Conservation (phyloP, 1,140 invertebrate species). For the Drosophila tsacasi region DNA sequence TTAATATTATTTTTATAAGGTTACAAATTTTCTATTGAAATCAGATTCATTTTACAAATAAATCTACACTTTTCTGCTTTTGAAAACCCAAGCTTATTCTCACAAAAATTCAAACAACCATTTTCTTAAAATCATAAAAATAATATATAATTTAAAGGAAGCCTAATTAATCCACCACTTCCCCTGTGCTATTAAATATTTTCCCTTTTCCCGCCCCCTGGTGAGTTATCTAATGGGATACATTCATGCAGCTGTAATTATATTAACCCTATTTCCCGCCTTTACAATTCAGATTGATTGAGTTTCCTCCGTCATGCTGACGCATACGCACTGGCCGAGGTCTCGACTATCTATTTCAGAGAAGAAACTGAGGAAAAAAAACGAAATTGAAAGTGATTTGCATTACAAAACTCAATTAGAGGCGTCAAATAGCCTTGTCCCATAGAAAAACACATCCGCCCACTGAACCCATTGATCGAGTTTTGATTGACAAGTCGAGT, state of each 20-base stretch:
- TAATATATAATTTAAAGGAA: slow-evolving; percentile 1
- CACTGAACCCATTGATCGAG: slow-evolving; percentile 52
- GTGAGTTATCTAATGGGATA: slow-evolving; percentile 14
- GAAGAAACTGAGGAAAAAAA: slow-evolving; percentile 29
- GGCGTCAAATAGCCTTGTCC: slow-evolving; percentile 53
- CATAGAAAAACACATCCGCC: slow-evolving; percentile 35
- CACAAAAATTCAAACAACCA: background rate
- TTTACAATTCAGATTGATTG: slow-evolving; percentile 37
- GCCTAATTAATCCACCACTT: slow-evolving; percentile 13
- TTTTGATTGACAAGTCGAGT: slow-evolving; percentile 51
- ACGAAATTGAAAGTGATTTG: slow-evolving; percentile 49
- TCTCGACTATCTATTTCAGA: slow-evolving; percentile 41
- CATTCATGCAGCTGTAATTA: slow-evolving; percentile 24
- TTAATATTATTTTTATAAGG: too few species aligned
- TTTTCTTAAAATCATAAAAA: too few species aligned
- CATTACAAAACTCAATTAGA: slow-evolving; percentile 57
- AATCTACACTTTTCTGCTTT: background rate
- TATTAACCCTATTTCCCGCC: slow-evolving; percentile 50
- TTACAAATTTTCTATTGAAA: background rate
- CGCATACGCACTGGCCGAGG: slow-evolving; percentile 42
- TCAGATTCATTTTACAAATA: background rate
- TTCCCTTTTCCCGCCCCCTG: background rate
- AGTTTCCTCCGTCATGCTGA: slow-evolving; percentile 35
- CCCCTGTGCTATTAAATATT: slow-evolving; percentile 10
- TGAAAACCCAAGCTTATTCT: background rate